Evolutionary conservation across 2,113 vertebrate species (phyloP).

Genomic region (Ariopsis seemanni): DNA sequence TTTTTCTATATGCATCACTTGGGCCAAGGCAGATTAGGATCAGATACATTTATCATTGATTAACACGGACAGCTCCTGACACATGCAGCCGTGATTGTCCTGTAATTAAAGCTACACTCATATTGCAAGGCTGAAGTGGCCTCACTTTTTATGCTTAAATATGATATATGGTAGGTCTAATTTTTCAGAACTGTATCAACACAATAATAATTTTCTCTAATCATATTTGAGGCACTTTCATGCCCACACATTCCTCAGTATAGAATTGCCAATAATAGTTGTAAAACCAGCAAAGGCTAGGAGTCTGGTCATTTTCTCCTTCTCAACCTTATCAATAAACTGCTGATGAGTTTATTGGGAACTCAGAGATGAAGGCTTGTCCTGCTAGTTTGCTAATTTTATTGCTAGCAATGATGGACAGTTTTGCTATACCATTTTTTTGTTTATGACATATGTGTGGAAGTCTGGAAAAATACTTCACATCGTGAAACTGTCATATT

Average conservation of each 20-base stretch:
- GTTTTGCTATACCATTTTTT: not conserved
- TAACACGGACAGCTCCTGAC: conserved; percentile 58
- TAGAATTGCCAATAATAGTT: not conserved
- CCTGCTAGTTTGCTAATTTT: not conserved
- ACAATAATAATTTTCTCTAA: not conserved
- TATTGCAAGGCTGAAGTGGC: not conserved
- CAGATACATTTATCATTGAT: conserved; percentile 58
- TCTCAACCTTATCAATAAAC: not conserved
- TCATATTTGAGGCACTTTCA: not conserved
- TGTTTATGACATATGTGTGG: not conserved
- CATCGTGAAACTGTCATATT: not conserved
- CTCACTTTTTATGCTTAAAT: not conserved
- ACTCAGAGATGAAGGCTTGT: not conserved
- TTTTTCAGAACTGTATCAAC: not conserved
- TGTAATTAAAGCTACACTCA: not conserved
- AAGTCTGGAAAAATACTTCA: not conserved
- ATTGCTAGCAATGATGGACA: not conserved
- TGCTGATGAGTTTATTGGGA: not conserved
- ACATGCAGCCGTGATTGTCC: conserved; percentile 49
- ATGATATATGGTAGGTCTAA: not conserved
- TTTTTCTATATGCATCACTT: conserved; percentile 35
- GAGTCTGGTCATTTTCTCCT: not conserved
- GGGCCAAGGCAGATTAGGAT: conserved; percentile 61
- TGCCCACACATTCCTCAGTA: not conserved
- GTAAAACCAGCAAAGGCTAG: not conserved